A percentile compares a stretch with the other conserved stretches of the same genome.
phyloP scores from a whole-genome alignment of 2,888 invertebrate genomes.

The Ypsolopha scabrella region DNA sequence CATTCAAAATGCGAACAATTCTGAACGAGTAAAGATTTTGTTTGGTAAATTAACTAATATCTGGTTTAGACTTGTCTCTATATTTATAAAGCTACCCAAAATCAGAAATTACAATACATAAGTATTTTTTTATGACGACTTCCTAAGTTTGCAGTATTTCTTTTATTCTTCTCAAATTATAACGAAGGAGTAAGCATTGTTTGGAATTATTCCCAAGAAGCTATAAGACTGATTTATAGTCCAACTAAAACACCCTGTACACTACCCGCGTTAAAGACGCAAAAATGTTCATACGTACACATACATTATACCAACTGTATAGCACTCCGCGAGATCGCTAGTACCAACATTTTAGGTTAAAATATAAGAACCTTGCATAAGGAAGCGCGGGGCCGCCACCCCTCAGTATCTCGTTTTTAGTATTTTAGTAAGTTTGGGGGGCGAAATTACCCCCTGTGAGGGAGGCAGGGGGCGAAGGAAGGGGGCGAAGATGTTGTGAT shows the following conservation, averaged over 20 bases:
- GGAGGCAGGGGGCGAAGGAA: slow-evolving; percentile 15
- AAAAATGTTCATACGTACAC: slow-evolving; percentile 3
- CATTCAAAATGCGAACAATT: too few species aligned
- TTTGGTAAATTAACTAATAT: too few species aligned
- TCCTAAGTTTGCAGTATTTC: too few species aligned
- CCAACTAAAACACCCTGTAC: neutral
- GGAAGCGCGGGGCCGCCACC: slow-evolving; percentile 49
- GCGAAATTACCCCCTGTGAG: slow-evolving; percentile 47
- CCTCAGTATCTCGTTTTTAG: slow-evolving; percentile 69
- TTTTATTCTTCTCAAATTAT: too few species aligned
- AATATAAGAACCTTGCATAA: slow-evolving; percentile 64
- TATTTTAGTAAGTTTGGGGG: slow-evolving; percentile 69
- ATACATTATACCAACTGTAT: slow-evolving; percentile 12
- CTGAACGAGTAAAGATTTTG: neutral
- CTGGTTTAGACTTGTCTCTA: too few species aligned
- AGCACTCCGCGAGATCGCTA: slow-evolving; percentile 20
- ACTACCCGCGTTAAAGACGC: slow-evolving; percentile 1
- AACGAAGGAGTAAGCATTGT: neutral
- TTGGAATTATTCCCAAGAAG: neutral
- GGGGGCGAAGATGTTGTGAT: slow-evolving; percentile 59
- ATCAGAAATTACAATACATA: neutral
- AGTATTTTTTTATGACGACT: neutral
- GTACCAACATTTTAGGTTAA: slow-evolving; percentile 62
- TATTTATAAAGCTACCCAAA: too few species aligned
- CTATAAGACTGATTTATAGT: neutral